A percentile compares a stretch with the other conserved stretches of the same genome.
Conservation (phyloP, 2,797 vertebrate species). For the Chromobotia macracanthus region DNA sequence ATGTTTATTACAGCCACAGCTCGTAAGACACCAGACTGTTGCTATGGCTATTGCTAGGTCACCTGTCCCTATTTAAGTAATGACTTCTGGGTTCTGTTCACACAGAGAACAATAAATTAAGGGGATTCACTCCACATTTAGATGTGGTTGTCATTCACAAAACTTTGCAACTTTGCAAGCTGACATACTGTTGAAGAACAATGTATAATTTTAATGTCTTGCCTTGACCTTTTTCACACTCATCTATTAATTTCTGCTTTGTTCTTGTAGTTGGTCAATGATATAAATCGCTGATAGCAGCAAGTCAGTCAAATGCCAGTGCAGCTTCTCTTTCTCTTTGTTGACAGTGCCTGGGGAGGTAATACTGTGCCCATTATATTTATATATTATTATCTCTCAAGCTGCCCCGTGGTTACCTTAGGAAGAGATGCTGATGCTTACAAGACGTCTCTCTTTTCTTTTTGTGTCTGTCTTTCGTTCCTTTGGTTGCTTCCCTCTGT, state of each 20-base stretch:
- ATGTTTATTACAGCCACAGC: no score
- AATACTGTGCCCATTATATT: conserved; percentile 29
- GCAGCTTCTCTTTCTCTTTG: background rate
- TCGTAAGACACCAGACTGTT: no score
- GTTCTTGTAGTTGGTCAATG: conserved; percentile 17
- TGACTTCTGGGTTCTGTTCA: background rate
- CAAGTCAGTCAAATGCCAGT: background rate
- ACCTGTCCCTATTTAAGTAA: background rate
- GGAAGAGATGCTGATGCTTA: conserved; percentile 18
- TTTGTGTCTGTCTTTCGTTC: background rate
- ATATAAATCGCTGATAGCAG: conserved; percentile 9
- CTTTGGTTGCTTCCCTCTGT: conserved; percentile 17
- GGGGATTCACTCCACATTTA: background rate
- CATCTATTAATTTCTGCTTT: conserved; percentile 23
- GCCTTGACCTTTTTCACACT: conserved; percentile 28
- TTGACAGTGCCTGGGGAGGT: conserved; percentile 14
- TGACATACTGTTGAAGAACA: conserved; percentile 12
- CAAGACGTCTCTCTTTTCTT: background rate
- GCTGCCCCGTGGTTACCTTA: conserved; percentile 31
- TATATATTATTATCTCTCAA: conserved; percentile 40
- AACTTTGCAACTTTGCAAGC: background rate
- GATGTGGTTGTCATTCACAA: background rate
- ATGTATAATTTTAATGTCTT: background rate
- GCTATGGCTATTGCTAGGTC: no score
- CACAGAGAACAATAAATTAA: background rate